phyloP scores from a whole-genome alignment of 1,140 invertebrate genomes.

The Harlomillsia oculata region DNA sequence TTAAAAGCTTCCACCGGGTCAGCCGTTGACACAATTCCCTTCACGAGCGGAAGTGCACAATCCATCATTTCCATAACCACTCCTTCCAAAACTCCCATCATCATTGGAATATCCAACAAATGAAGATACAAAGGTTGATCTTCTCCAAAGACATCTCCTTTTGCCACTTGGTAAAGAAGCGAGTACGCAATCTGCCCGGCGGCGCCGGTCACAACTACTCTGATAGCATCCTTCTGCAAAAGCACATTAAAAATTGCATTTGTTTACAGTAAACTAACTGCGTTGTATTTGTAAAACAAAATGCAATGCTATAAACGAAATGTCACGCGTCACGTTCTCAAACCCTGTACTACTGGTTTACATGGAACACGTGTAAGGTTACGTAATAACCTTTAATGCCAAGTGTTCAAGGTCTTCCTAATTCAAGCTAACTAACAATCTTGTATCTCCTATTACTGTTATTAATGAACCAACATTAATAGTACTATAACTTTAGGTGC shows the following conservation, averaged over 20 bases:
- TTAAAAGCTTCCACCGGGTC: constrained; percentile 83
- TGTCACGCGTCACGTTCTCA: too few species aligned
- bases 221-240: constrained; percentile 65
- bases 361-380: too few species aligned
- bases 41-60: constrained; percentile 77
- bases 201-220: constrained; percentile 93
- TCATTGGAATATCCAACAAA: constrained; percentile 87
- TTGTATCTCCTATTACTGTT: too few species aligned
- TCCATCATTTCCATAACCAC: constrained; percentile 96
- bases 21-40: constrained; percentile 73
- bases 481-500: too few species aligned
- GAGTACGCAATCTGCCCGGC: constrained; percentile 99
- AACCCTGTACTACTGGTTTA: too few species aligned
- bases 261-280: too few species aligned
- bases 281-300: too few species aligned
- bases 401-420: too few species aligned
- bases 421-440: too few species aligned
- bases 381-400: too few species aligned
- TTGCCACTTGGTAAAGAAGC: constrained; percentile 82
- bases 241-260: constrained; percentile 34
- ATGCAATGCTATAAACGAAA: too few species aligned
- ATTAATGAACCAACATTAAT: too few species aligned
- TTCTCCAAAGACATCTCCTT: constrained; percentile 91
- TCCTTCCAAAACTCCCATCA: constrained; percentile 85
- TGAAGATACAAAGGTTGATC: constrained; percentile 81